Evolutionary conservation across 2,113 vertebrate species (phyloP).

Genomic region (Myotis yumanensis): DNA sequence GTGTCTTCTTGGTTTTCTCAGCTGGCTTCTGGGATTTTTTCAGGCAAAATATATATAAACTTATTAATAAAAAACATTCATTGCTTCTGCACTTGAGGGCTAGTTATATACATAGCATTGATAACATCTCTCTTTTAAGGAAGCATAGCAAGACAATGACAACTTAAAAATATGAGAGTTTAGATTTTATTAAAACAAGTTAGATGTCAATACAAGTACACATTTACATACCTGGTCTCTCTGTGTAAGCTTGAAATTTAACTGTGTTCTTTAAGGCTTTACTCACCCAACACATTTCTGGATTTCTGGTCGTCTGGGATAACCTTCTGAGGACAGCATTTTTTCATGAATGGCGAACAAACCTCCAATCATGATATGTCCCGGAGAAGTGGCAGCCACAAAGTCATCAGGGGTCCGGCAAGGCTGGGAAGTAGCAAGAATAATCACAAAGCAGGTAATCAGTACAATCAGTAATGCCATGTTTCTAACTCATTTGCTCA

Average conservation of each 20-base stretch:
- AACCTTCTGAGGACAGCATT: constrained; percentile 78
- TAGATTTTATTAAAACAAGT: constrained; percentile 33
- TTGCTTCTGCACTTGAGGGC: background rate
- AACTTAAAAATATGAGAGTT: background rate
- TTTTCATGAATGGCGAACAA: constrained; percentile 84
- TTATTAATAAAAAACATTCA: background rate
- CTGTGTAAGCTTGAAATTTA: background rate
- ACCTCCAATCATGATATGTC: constrained; percentile 84
- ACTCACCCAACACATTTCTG: constrained; percentile 88
- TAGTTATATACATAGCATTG: background rate
- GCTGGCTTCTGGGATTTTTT: background rate
- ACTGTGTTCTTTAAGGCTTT: background rate
- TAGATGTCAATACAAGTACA: background rate
- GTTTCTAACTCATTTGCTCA: constrained; percentile 63
- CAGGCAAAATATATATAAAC: background rate
- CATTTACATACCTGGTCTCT: background rate
- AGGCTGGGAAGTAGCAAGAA: constrained; percentile 62
- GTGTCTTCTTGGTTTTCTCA: background rate
- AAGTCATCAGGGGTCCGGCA: constrained; percentile 81
- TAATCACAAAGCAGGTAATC: constrained; percentile 71
- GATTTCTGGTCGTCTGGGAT: constrained; percentile 81
- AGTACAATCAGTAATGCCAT: constrained; percentile 78
- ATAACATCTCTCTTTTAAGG: background rate
- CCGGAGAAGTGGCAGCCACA: constrained; percentile 80
- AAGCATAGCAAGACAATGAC: background rate